Evolutionary conservation across 2,797 vertebrate species (phyloP), one percentile per base, ranked within the genome.

Genomic region (Rousettus madagascariensis): DNA sequence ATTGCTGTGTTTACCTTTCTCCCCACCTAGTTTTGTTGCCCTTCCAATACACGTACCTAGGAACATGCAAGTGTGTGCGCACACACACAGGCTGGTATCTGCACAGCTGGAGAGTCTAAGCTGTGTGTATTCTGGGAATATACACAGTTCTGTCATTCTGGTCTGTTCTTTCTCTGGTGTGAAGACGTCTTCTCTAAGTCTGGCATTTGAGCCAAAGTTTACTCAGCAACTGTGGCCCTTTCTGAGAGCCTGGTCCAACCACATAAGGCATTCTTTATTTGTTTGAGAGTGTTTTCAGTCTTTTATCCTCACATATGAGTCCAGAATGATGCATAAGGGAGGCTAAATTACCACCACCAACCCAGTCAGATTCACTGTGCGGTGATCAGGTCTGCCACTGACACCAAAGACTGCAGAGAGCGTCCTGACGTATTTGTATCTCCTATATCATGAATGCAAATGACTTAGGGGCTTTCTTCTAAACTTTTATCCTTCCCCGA

Each of bases 391-490:
- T 77, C 77, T 95, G 59, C 55, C 92, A 28, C 38, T 86, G 82
- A 82, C 91, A 97, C 87, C 72, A 78, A 93, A 96, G 95, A 80
- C 95, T 96, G 74, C 36, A 71, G 28, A 38, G 33, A 8, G 49
- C 96, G 86, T 92, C 69, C 85, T 95, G 93, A 96, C 41, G 0
- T 84, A 78, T 93, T 97, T 68, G 19, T 90, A 85, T 95, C 95
- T 97, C 94, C 94, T 97, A 92, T 11, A 28, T 95, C 77, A 66
- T 96, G 96, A 97, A 98, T 95, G 96, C 97, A 98, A 97, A 97
- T 96, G 84, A 95, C 90, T 77, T 46, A 91, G 95, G 61, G 33
- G 65, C 41, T 68, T 90, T 96, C 96, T 90, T 57, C 92, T 95
- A 86, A 71, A 97, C 51, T 91, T 88, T 86, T 69, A 22, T 89